Evolutionary conservation across 1,140 invertebrate genomes (phyloP), one percentile per base, ranked within the genome.

Genomic region (Zaprionus davidi): DNA sequence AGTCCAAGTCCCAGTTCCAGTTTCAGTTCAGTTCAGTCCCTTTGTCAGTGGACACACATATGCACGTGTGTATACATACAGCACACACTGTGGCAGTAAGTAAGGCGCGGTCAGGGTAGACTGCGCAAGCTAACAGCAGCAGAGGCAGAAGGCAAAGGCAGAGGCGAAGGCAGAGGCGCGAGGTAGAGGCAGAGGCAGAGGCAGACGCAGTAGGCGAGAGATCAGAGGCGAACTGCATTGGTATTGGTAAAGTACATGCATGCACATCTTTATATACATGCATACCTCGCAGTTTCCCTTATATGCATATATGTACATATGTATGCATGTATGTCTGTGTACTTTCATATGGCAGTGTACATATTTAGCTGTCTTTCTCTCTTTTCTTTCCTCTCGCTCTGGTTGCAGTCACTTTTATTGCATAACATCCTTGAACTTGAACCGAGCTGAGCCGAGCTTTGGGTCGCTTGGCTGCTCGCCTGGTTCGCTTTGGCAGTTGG

Each of bases 361-460:
- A n/a, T 49, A 38, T 63, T 22, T 63, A 51, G 66, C 72, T 71
- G 51, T 56, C 53, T 65, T 28, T 46, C 62, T 46, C 41, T n/a
- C 7, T 46, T 5, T 6, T 53, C 49, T 41, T 53, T 46, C 2
- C n/a, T 53, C 49, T 46, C 57, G 68, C 58, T 79, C 75, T 65
- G 64, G 67, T 67, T 70, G 67, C 59, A 64, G 73, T 60, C 58
- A 67, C 53, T 79, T 17, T 71, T 82, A 86, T 92, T 92, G 78
- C 91, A 92, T 92, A 92, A 92, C 85, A 92, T 91, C 87, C 91
- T 92, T 92, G 91, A 92, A 92, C 91, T 92, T 92, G 73, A 76
- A 76, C 73, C 72, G 82, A 91, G 82, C 81, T 74, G 53, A 74
- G 77, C 81, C 49, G 55, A 71, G 73, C 68, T 84, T 79, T 79